Evolutionary conservation across 2,888 invertebrate species (phyloP), one percentile per base, ranked within the genome.

Genomic region (Eristalinus sepulchralis): DNA sequence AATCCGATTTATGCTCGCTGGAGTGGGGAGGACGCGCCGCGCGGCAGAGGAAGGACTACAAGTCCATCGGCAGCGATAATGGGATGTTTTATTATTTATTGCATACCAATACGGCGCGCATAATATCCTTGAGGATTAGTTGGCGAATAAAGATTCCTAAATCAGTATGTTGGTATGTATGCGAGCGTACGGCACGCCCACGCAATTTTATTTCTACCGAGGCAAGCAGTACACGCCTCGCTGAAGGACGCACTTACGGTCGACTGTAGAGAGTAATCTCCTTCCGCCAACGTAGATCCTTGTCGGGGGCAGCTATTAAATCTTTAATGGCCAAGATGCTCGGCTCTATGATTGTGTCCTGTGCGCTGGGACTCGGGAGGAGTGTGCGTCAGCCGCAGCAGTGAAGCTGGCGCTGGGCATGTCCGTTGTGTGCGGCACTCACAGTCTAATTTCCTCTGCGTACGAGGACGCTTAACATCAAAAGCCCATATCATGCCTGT

Each of bases 81-180:
- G 55, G 75, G 66, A 72, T 80, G 70, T 80, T 72, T 60, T 76
- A 80, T 84, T 80, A 81, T 84, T 84, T 80, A 84, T 84, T 62
- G 72, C 31, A 77, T 81, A 53, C 59, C 72, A 73, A 66, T 80
- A 75, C 70, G 60, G 36, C 60, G 17, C 33, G 33, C 20, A 71
- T 71, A 60, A 80, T 75, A 59, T 71, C 62, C 62, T 66, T 62
- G 33, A 39, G 66, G 66, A 71, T 84, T 75, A 72, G 57, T 57
- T 22, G 57, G 57, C 24, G 57, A 47, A 47, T 47, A 47, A 47
- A 47, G 47, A 47, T 47, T 47, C 47, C 17, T n/a, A 17, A 47
- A 17, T 47, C 34, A 63, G 34, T 20, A 13, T 47, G 31, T 33
- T 22, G 22, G 27, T 57, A 20, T n/a, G 33, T 59, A 13, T 64